Base-by-base conservation (phyloP, 2,797 vertebrate genomes). In the Characodon lateralis region DNA sequence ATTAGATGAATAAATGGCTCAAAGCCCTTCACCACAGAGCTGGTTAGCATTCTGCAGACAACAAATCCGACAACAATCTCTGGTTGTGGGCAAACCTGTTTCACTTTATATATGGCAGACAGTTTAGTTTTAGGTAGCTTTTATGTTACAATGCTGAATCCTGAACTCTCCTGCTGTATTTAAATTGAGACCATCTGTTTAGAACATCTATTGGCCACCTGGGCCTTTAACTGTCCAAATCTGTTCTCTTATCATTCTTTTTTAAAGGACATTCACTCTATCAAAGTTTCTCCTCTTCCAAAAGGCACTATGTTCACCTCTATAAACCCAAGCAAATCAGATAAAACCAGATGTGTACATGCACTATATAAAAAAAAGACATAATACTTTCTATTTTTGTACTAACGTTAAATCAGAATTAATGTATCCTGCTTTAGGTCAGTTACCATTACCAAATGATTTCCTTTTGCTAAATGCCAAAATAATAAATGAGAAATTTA, bases 1-100 rank as follows among this genome's bases (percentile, higher is more conserved):
- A 89, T 93, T 92, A 91, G 87, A 84, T 48, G 26, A 83, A 88
- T 91, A 89, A 91, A 88, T 86, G 87, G 84, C 91, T 90, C 89
- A 61, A 74, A 78, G 90, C 76, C 79, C 74, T 84, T 89, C 80
- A 84, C 87, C 87, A 86, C 84, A 75, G 68, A 85, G 85, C 85
- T 89, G 85, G 86, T 92, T 92, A 85, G 82, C 87, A 89, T 91
- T 88, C 82, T 80, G 56, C 55, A 85, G 74, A 83, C 86, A 87
- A 81, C 87, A 56, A 78, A 86, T 87, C 82, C 71, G 70, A 85
- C 82, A 51, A 74, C 84, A 83, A 71, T 63, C 51, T 87, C 41
- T 39, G 53, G 87, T 83, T 78, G 78, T 78, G 78, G 76, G 79
- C 78, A 73, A 76, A 81, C 82, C 71, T 18, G n/a, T 73, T 85